Percentiles rank a stretch among this genome's conserved stretches.
Evolutionary conservation across 1,140 invertebrate species (phyloP).

Genomic region (Tetranychus urticae): DNA sequence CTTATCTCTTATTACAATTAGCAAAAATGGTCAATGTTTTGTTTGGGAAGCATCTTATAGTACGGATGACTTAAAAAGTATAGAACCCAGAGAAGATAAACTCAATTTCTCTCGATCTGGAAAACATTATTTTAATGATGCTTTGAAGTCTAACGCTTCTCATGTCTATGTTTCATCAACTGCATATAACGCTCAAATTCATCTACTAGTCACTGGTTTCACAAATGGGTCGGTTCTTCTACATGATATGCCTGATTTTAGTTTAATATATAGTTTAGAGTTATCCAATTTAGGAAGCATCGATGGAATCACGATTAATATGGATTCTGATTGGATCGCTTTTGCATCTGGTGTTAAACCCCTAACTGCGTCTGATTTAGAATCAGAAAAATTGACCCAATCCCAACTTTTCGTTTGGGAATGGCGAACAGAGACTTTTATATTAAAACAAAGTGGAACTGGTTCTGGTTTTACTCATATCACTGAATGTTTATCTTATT

Average conservation of each 20-base stretch:
- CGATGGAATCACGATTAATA: slow-evolving; percentile 41
- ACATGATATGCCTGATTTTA: slow-evolving; percentile 76
- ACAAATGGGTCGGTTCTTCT: slow-evolving; percentile 60
- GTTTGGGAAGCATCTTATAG: slow-evolving; percentile 34
- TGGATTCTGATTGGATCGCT: slow-evolving; percentile 80
- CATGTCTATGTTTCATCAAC: slow-evolving; percentile 38
- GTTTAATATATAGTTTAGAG: slow-evolving; percentile 58
- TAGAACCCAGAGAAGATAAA: slow-evolving; percentile 19
- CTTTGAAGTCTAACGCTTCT: slow-evolving; percentile 28
- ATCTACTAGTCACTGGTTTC: slow-evolving; percentile 57
- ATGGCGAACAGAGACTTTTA: slow-evolving; percentile 96
- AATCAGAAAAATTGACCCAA: not conserved
- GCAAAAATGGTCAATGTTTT: slow-evolving; percentile 38
- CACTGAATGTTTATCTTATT: slow-evolving; percentile 68
- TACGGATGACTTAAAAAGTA: slow-evolving; percentile 1
- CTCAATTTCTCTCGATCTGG: slow-evolving; percentile 39
- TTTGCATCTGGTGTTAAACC: slow-evolving; percentile 38
- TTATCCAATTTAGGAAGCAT: slow-evolving; percentile 2
- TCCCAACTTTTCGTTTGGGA: slow-evolving; percentile 82
- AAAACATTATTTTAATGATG: slow-evolving; percentile 43
- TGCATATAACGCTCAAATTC: slow-evolving; percentile 47
- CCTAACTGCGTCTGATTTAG: slow-evolving; percentile 23
- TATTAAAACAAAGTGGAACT: slow-evolving; percentile 91
- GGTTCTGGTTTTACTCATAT: slow-evolving; percentile 31
- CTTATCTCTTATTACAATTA: slow-evolving; percentile 22